Conservation (phyloP, 2,113 vertebrate genomes). For the Alouatta palliata region DNA sequence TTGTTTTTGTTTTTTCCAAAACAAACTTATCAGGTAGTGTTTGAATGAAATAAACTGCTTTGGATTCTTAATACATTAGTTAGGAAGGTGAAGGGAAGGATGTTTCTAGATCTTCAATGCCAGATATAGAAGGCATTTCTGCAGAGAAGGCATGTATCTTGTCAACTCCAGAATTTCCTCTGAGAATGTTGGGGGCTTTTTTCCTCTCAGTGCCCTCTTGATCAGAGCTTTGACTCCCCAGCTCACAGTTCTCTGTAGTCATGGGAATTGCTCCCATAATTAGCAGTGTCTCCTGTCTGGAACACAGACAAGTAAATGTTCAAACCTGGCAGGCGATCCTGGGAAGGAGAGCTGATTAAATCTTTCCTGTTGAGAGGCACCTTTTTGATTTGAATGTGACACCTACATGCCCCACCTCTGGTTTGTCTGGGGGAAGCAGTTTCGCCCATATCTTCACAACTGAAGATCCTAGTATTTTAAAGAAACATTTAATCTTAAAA, state of each 20-base stretch:
- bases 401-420: slow-evolving; percentile 47
- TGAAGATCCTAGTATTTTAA: slow-evolving; percentile 39
- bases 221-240: slow-evolving; percentile 76
- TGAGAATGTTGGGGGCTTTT: slow-evolving; percentile 61
- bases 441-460: slow-evolving; percentile 10
- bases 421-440: slow-evolving; percentile 11
- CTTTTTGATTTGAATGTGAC: slow-evolving; percentile 78
- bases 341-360: slow-evolving; percentile 81
- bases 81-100: neutral
- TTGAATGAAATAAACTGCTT: slow-evolving; percentile 28
- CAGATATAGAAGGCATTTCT: neutral
- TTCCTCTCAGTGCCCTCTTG: slow-evolving; percentile 67
- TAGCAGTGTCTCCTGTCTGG: slow-evolving; percentile 78
- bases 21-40: slow-evolving; percentile 23
- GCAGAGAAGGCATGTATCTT: neutral
- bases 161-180: slow-evolving; percentile 53
- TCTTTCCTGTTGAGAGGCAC: slow-evolving; percentile 80
- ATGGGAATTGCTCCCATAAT: slow-evolving; percentile 84
- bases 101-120: slow-evolving; percentile 26
- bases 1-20: neutral
- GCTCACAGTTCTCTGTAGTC: slow-evolving; percentile 78
- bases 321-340: slow-evolving; percentile 81
- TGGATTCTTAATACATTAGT: neutral
- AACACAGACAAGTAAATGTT: slow-evolving; percentile 80
- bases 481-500: slow-evolving; percentile 39